Conservation (phyloP, 2,113 vertebrate genomes). For the Dascyllus trimaculatus region DNA sequence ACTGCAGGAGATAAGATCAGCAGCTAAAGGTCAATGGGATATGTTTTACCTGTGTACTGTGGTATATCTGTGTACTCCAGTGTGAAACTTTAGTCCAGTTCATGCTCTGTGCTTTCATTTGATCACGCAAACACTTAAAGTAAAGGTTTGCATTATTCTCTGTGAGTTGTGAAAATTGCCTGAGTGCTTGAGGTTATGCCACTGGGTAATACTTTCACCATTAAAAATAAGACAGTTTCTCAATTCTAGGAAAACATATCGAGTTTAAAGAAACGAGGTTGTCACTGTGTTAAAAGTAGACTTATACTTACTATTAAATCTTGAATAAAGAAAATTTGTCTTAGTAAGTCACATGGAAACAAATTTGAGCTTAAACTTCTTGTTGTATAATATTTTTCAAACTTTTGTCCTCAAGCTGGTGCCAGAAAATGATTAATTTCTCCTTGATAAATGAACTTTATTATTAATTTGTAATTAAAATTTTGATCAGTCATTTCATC, state of each 20-base stretch:
- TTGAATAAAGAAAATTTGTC: neutral
- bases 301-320: neutral
- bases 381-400: neutral
- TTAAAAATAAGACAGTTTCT: neutral
- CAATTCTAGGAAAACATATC: no score
- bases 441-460: neutral
- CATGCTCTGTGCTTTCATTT: no score
- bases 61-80: neutral
- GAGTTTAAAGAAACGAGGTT: neutral
- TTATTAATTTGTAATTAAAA: neutral
- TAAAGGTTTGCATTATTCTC: neutral
- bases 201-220: neutral
- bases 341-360: no score
- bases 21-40: conserved; percentile 1
- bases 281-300: neutral
- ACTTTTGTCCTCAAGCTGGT: neutral
- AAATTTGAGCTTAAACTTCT: neutral
- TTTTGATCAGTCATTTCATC: no score
- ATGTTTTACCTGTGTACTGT: conserved; percentile 4
- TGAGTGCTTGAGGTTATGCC: neutral
- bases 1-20: neutral
- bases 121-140: neutral
- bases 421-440: neutral
- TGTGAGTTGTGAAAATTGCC: neutral
- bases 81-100: neutral